Conservation (phyloP, 1,140 invertebrate species). For the Psix sp. region DNA sequence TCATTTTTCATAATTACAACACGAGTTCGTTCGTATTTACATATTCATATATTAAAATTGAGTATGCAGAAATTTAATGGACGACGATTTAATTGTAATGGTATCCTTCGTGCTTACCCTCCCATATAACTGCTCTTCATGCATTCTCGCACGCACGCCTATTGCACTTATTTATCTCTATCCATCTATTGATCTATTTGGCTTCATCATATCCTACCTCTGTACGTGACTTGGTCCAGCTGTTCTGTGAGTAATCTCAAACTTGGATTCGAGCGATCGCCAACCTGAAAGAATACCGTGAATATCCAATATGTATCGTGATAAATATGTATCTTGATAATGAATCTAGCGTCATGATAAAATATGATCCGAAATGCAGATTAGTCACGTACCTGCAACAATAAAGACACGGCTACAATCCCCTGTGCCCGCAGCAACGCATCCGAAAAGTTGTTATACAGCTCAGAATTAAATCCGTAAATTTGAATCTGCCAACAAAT, state of each 20-base stretch:
- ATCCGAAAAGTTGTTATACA: conserved; percentile 94
- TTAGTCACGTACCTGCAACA: conserved; percentile 86
- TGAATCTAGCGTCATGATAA: conserved; percentile 43
- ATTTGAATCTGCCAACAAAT: conserved; percentile 90
- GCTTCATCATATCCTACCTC: conserved; percentile 80
- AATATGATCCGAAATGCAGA: conserved; percentile 50
- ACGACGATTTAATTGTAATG: conserved; percentile 1
- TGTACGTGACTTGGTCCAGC: conserved; percentile 90
- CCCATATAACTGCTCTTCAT: not conserved
- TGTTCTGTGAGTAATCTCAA: conserved; percentile 91
- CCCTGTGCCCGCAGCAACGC: conserved; percentile 92
- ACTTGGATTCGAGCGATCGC: conserved; percentile 90
- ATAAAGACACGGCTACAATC: conserved; percentile 90
- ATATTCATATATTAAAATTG: not conserved
- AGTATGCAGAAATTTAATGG: conserved; percentile 1
- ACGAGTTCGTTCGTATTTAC: conserved; percentile 1
- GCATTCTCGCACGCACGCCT: conserved; percentile 29
- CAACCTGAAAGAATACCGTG: conserved; percentile 81
- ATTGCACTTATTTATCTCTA: conserved; percentile 37
- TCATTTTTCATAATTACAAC: not conserved
- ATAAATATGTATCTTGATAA: conserved; percentile 54
- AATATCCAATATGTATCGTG: conserved; percentile 57
- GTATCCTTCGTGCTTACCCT: not conserved
- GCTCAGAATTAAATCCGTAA: conserved; percentile 94
- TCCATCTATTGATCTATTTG: conserved; percentile 32